Percentiles rank a stretch among this genome's conserved stretches.
Evolutionary conservation across 2,888 invertebrate genomes (phyloP).

Genomic region (Hypena proboscidalis): DNA sequence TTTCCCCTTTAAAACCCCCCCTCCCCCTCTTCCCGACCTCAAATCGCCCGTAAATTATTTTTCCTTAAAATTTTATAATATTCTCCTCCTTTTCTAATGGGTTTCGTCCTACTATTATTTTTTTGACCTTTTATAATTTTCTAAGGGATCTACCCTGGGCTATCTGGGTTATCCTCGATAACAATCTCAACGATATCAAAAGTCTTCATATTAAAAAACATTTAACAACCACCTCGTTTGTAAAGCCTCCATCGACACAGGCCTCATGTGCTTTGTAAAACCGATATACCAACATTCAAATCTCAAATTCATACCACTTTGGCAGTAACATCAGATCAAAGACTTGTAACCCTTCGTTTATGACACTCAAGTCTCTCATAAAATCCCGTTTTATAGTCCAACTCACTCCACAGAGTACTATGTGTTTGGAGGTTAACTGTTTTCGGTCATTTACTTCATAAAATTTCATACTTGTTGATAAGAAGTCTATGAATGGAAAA

Average conservation of each 20-base stretch:
- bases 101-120: too few species aligned
- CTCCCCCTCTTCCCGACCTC: too few species aligned
- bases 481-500: constrained; percentile 24
- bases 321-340: constrained; percentile 40
- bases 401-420: constrained; percentile 52
- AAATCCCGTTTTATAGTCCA: constrained; percentile 62
- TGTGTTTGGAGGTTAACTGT: constrained; percentile 46
- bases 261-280: constrained; percentile 6
- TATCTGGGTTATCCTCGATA: too few species aligned
- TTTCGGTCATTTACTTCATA: constrained; percentile 52
- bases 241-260: neutral
- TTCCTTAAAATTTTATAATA: too few species aligned
- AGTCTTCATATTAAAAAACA: neutral
- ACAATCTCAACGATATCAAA: too few species aligned
- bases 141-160: too few species aligned
- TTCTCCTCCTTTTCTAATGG: too few species aligned
- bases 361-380: constrained; percentile 60
- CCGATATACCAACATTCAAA: constrained; percentile 15
- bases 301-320: constrained; percentile 32
- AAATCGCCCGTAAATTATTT: too few species aligned
- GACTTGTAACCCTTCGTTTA: constrained; percentile 46
- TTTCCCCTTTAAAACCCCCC: too few species aligned
- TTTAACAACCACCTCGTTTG: neutral
- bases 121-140: too few species aligned
- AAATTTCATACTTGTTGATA: constrained; percentile 62